Evolutionary conservation across 2,113 vertebrate species (phyloP).

Genomic region (Triplophysa siluroides): DNA sequence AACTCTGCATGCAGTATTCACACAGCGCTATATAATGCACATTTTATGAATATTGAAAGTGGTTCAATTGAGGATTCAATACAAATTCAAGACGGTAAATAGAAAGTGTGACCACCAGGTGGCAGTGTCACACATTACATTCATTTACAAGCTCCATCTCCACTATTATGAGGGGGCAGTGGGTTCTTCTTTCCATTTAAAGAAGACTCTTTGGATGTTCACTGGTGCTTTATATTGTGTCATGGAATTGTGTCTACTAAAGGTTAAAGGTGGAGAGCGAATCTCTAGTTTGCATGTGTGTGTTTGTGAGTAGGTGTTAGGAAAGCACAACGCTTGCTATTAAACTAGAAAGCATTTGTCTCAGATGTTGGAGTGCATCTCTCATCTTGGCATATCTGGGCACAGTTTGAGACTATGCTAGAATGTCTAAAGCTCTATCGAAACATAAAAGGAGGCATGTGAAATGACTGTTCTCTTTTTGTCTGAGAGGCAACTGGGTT

Average conservation of each 20-base stretch:
- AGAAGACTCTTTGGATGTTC: not conserved
- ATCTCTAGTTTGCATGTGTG: constrained; percentile 22
- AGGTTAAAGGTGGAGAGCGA: not conserved
- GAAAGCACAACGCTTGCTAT: too few species aligned
- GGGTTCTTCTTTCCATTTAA: not conserved
- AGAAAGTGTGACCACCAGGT: constrained; percentile 13
- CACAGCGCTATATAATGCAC: not conserved
- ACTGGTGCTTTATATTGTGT: not conserved
- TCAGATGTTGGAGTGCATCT: too few species aligned
- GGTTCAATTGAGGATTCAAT: too few species aligned
- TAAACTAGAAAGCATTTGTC: too few species aligned
- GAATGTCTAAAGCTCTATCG: too few species aligned
- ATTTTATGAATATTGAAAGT: too few species aligned
- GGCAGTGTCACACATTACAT: constrained; percentile 27
- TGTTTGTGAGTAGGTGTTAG: not conserved
- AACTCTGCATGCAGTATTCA: constrained; percentile 51
- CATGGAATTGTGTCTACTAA: not conserved
- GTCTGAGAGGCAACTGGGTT: too few species aligned
- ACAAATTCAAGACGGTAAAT: not conserved
- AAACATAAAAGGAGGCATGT: too few species aligned
- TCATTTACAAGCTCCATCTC: not conserved
- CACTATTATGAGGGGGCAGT: not conserved
- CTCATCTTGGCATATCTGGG: too few species aligned
- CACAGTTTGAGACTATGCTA: too few species aligned
- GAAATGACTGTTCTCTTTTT: too few species aligned